Evolutionary conservation across 2,797 vertebrate genomes (phyloP), one percentile per base, ranked within the genome.

Genomic region (Poecilia wingei): DNA sequence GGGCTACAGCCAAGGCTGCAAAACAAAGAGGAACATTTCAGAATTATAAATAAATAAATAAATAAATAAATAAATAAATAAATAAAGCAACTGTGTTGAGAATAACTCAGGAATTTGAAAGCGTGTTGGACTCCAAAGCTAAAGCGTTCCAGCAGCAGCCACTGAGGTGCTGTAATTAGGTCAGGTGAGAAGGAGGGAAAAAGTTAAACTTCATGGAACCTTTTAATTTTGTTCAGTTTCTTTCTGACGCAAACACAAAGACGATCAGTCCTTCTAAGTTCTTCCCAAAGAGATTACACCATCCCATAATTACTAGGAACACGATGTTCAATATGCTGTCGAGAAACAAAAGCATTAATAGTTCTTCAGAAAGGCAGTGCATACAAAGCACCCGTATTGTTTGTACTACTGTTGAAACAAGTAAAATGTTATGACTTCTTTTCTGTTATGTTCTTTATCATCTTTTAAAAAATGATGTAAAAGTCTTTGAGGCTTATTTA

Each of bases 11-110:
- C 81, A 81, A 91, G 87, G 89, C 91, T 88, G 88, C 87, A 92
- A 94, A 95, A 92, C 91, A 94, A 95, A 94, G 87, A 90, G 82
- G 88, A 88, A 88, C 76, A 84, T 86, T 90, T 90, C 72, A 89
- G 86, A 93, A 82, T 85, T 73, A 47, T 46, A 74, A 57, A 80
- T 72, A 76, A 72, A 76, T 77, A 68, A 59, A 64, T 68, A 68
- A 59, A 64, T 68, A 41, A 74, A 71, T 46, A 74, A 57, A 80
- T 72, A 76, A 72, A 76, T 77, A 68, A 59, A 64, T 68, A 68
- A 59, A 64, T 68, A 41, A 74, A 71, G 61, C 43, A 33, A 77
- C 43, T 6, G 86, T 72, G 76, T 86, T 79, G 83, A 93, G 91
- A 94, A 94, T 88, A 93, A 93, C 86, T 86, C 78, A 68, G 78